Percentiles rank a stretch among this genome's conserved stretches.
These are phyloP conservation scores for Turritopsis dohrnii DNA, from an alignment of 30 jellyfish, hydroid and myxozoan species.

Conservation along the genomic window DNA sequence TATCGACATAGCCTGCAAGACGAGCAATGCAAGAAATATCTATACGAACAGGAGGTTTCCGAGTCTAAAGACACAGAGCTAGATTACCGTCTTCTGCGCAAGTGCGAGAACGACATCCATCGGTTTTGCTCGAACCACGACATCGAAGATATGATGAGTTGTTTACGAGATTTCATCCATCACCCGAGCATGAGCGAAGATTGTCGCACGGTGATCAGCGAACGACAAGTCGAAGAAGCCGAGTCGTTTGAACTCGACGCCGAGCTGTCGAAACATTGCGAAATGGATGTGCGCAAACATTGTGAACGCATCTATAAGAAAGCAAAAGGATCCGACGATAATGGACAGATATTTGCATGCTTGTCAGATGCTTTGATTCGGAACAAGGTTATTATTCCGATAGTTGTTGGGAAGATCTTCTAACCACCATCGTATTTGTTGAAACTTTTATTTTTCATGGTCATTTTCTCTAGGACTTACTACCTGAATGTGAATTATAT, in stretches of 20 bases:
- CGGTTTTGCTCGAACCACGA: constrained; percentile 23
- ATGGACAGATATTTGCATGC: constrained; percentile 41
- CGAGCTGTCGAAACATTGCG: constrained; percentile 68
- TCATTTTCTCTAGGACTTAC: constrained; percentile 2
- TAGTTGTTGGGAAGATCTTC: neutral
- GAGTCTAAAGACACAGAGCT: constrained; percentile 60
- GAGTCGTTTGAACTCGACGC: constrained; percentile 70
- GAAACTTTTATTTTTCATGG: neutral
- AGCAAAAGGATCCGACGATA: constrained; percentile 14
- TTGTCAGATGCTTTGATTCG: constrained; percentile 21
- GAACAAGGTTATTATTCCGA: constrained; percentile 8
- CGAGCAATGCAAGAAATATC: constrained; percentile 32
- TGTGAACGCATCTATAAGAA: constrained; percentile 31
- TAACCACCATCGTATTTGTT: neutral
- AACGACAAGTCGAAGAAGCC: constrained; percentile 83
- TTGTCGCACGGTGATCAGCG: constrained; percentile 60
- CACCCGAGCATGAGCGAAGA: constrained; percentile 26
- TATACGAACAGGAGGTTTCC: constrained; percentile 56
- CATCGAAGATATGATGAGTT: constrained; percentile 12
- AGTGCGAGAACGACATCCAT: constrained; percentile 69
- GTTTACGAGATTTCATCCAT: constrained; percentile 25
- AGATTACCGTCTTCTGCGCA: constrained; percentile 69
- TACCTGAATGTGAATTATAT: constrained; percentile 58
- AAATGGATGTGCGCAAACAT: constrained; percentile 47
- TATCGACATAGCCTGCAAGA: constrained; percentile 24